Percentiles rank a stretch among this genome's conserved stretches.
Conservation (phyloP, 2,113 vertebrate species). For the Acanthochromis polyacanthus region DNA sequence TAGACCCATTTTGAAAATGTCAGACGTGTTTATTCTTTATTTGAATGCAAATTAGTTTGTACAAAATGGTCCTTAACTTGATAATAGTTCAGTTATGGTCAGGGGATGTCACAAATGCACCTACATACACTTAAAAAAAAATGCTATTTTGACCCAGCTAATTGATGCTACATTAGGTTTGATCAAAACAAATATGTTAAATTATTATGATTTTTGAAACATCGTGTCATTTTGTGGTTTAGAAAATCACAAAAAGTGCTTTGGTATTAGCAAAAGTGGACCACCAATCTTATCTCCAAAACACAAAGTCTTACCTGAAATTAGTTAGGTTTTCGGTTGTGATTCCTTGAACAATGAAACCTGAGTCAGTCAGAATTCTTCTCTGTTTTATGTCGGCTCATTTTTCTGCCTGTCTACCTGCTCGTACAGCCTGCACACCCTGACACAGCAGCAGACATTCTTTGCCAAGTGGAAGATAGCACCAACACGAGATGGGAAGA, state of each 20-base stretch:
- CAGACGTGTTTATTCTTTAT: background rate
- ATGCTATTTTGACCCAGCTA: background rate
- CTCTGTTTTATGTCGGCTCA: slow-evolving; percentile 23
- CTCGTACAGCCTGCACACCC: slow-evolving; percentile 57
- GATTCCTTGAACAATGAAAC: background rate
- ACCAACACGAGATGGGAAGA: slow-evolving; percentile 64
- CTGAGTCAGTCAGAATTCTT: background rate
- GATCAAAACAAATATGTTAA: background rate
- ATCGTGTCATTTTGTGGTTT: background rate
- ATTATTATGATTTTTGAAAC: background rate
- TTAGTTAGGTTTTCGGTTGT: slow-evolving; percentile 5
- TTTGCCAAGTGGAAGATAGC: slow-evolving; percentile 66
- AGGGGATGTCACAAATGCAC: background rate
- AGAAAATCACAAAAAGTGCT: background rate
- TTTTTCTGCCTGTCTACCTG: slow-evolving; percentile 48
- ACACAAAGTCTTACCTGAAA: background rate
- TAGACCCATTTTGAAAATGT: background rate
- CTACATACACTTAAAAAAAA: background rate
- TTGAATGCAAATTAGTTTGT: background rate
- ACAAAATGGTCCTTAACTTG: background rate
- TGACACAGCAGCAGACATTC: slow-evolving; percentile 73
- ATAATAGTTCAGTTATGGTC: background rate
- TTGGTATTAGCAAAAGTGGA: background rate
- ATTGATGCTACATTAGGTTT: too few relatives aligned
- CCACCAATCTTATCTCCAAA: background rate